Evolutionary conservation across 1,140 invertebrate species (phyloP).

Genomic region (Plutomurus gul): DNA sequence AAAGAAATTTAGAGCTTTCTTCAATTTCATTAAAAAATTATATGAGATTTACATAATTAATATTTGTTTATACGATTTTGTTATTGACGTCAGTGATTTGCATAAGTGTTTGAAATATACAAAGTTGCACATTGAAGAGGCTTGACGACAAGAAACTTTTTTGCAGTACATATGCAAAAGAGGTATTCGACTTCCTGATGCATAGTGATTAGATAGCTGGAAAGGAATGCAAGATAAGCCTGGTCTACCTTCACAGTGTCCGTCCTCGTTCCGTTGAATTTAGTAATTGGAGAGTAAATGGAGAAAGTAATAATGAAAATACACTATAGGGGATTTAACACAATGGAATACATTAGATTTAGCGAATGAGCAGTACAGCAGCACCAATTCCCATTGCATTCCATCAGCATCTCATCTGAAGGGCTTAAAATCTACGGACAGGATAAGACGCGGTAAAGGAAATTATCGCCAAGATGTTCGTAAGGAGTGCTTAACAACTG

Average conservation of each 20-base stretch:
- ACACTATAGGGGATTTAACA: background rate
- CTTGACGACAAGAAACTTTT: no score
- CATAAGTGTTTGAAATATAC: no score
- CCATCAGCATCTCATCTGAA: slow-evolving; percentile 17
- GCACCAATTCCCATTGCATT: background rate
- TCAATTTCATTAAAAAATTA: no score
- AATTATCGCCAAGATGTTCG: slow-evolving; percentile 23
- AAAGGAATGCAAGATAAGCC: background rate
- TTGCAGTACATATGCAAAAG: no score
- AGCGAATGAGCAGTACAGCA: background rate
- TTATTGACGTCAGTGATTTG: no score
- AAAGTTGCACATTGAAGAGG: no score
- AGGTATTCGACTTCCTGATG: no score
- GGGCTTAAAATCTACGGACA: slow-evolving; percentile 16
- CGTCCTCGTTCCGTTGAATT: background rate
- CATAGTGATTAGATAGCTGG: background rate
- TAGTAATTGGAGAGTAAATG: slow-evolving; percentile 8
- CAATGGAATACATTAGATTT: slow-evolving; percentile 8
- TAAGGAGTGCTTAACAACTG: slow-evolving; percentile 3
- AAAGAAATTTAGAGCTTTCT: no score
- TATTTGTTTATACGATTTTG: no score
- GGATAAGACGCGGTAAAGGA: slow-evolving; percentile 6
- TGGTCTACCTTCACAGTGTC: no score
- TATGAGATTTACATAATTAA: no score
- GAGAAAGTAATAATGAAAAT: background rate